Percentiles rank a stretch among this genome's conserved stretches.
These are phyloP conservation scores for Athetis lepigone DNA, from an alignment of 2,888 invertebrate genomes.

Conservation along the genomic window DNA sequence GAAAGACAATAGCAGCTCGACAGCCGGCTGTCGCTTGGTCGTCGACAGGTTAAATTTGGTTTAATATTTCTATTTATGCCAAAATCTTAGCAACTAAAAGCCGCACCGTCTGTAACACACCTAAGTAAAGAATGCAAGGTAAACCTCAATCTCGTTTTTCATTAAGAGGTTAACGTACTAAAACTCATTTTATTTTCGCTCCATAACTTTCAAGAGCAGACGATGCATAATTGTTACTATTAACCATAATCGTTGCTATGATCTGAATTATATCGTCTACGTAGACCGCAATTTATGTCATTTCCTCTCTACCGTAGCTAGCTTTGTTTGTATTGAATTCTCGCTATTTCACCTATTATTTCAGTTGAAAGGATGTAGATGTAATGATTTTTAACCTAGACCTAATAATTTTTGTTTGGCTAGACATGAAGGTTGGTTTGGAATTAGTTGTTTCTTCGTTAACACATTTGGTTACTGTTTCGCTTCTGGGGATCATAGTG, in stretches of 20 bases:
- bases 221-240: slow-evolving; percentile 56
- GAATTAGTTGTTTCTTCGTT: no score
- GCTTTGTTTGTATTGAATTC: background rate
- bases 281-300: slow-evolving; percentile 29
- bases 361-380: slow-evolving; percentile 1
- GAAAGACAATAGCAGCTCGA: no score
- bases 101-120: background rate
- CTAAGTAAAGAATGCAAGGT: slow-evolving; percentile 26
- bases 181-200: slow-evolving; percentile 57
- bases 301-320: slow-evolving; percentile 30
- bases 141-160: slow-evolving; percentile 16
- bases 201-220: slow-evolving; percentile 62
- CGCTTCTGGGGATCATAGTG: no score
- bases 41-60: no score
- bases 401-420: slow-evolving; percentile 12
- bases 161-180: slow-evolving; percentile 57
- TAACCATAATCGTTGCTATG: slow-evolving; percentile 44
- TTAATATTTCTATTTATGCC: background rate
- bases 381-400: slow-evolving; percentile 21
- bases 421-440: background rate
- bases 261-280: slow-evolving; percentile 41
- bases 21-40: no score
- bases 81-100: background rate
- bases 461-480: no score
- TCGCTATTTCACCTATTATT: slow-evolving; percentile 18